Percentiles rank a stretch among this genome's conserved stretches.
phyloP scores from a whole-genome alignment of 2,888 invertebrate genomes.

The Netelia virgata region DNA sequence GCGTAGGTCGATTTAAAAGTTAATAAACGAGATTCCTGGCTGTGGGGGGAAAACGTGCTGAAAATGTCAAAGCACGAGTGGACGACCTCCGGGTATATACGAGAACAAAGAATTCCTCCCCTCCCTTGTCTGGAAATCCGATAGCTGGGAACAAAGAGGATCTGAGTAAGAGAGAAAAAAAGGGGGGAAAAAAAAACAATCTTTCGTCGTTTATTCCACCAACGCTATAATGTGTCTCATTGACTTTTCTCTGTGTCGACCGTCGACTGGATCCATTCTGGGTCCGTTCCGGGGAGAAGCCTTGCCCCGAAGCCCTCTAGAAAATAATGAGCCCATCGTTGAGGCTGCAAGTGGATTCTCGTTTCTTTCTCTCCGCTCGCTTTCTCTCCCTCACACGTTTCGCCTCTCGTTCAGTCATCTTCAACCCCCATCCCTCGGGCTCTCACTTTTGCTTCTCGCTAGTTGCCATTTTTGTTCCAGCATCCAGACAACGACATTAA shows the following conservation, averaged over 20 bases:
- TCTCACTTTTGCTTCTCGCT: neutral
- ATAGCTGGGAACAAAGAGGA: slow-evolving; percentile 8
- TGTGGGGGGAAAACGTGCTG: neutral
- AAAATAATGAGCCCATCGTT: slow-evolving; percentile 54
- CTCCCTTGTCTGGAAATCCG: slow-evolving; percentile 15
- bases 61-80: slow-evolving; percentile 13
- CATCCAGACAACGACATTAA: neutral
- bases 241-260: slow-evolving; percentile 28
- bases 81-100: neutral
- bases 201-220: slow-evolving; percentile 39
- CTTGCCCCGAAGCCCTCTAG: slow-evolving; percentile 22
- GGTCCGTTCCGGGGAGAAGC: slow-evolving; percentile 18
- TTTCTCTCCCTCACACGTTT: slow-evolving; percentile 19
- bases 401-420: slow-evolving; percentile 25
- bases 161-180: neutral
- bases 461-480: neutral
- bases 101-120: slow-evolving; percentile 20
- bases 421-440: neutral
- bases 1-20: slow-evolving; percentile 67
- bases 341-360: slow-evolving; percentile 20
- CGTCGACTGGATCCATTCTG: neutral
- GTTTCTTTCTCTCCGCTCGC: slow-evolving; percentile 13
- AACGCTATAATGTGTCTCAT: slow-evolving; percentile 40
- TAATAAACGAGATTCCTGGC: slow-evolving; percentile 67
- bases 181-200: slow-evolving; percentile 30